Base-by-base conservation (phyloP, 2,113 vertebrate species). In the Cyanoderma ruficeps region DNA sequence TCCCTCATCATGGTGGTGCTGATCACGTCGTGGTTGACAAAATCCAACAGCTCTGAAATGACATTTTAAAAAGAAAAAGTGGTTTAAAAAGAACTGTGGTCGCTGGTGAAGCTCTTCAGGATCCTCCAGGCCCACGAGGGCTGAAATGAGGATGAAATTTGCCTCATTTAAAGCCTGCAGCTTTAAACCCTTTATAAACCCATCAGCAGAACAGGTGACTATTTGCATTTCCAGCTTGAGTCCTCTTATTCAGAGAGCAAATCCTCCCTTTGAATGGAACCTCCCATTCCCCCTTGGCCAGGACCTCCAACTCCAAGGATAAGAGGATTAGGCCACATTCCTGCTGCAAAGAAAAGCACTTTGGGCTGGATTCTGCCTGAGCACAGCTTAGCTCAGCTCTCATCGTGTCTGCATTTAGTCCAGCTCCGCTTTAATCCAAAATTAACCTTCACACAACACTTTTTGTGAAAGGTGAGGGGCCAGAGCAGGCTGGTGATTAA, bases 221-320 rank as follows among this genome's bases (percentile, higher is more conserved):
- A 25, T 90, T 93, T 96, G 75, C 76, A 92, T 93, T 90, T 93
- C 91, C 92, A 90, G 82, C 27, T 49, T 20, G 46, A 77, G 83
- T 35, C 79, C 83, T 83, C 50, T 76, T 37, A 55, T 61, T 70
- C 79, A 57, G 31, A 76, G 72, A 90, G 92, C 75, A 96, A 97
- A 97, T 94, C 95, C 89, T 37, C 65, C 75, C 6, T 90, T 92
- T 83, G 84, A 94, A 92, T 56, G 35, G 86, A 93, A 53, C 46
- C 69, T 82, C 81, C 91, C 5, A 1, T 71, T 46, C 79, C 12
- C 3, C 33, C 72, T 77, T 0, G 0, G 4, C 14, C 67, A 42
- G 85, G 64, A 88, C 85, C 78, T 90, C 88, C 91, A 83, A 3
- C 25, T 83, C 76, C 78, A 67, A 52, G 7, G 83, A 84, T 84